These are phyloP conservation scores for Ammodramus savannarum DNA, from an alignment of 2,113 vertebrate species.

Conservation along the genomic window DNA sequence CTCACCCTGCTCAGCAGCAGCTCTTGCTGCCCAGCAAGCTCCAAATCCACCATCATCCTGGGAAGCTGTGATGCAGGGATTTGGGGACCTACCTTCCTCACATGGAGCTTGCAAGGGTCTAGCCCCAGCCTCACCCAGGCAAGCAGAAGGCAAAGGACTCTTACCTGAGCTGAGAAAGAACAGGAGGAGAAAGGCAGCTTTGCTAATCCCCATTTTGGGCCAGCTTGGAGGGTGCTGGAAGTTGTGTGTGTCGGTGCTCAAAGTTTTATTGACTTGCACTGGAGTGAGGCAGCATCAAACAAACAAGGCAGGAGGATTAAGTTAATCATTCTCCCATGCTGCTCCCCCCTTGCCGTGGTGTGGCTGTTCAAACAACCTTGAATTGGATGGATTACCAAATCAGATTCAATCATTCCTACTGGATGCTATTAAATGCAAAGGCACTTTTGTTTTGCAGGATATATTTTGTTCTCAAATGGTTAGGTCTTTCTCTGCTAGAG, in stretches of 20 bases:
- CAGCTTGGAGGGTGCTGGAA: background rate
- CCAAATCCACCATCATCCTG: rapidly evolving
- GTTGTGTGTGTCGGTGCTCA: background rate
- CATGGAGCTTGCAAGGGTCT: background rate
- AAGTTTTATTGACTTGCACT: constrained; percentile 55
- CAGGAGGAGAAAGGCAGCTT: constrained; percentile 62
- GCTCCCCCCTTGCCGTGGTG: background rate
- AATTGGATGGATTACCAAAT: constrained; percentile 63
- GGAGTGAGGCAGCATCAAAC: constrained; percentile 42
- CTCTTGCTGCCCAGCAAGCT: background rate
- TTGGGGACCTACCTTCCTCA: background rate
- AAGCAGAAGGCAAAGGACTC: constrained; percentile 12
- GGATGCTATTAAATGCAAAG: constrained; percentile 28
- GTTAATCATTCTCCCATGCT: constrained; percentile 73
- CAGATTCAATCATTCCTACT: background rate
- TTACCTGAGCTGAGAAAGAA: constrained; percentile 74
- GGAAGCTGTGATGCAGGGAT: background rate
- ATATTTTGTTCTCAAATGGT: background rate
- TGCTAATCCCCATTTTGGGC: constrained; percentile 65
- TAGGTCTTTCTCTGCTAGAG: background rate
- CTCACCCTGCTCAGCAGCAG: background rate
- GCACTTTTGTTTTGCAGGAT: background rate
- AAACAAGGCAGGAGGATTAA: constrained; percentile 23
- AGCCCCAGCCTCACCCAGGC: background rate
- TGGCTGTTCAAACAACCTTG: constrained; percentile 66